phyloP scores from a whole-genome alignment of 2,797 vertebrate genomes.

The Serranus cabrilla region DNA sequence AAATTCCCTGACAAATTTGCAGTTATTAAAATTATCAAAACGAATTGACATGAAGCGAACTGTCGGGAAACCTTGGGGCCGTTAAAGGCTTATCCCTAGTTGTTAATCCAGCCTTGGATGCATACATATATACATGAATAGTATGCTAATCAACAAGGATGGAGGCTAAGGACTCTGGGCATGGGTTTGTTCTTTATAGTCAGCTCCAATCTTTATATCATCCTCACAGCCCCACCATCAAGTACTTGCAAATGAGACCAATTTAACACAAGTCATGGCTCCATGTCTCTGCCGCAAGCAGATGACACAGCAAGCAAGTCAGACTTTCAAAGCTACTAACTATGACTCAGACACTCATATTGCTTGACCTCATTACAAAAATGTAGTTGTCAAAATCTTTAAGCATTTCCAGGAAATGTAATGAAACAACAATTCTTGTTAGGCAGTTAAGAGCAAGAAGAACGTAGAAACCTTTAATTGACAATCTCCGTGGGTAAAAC shows the following conservation, averaged over 20 bases:
- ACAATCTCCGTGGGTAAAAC: constrained; percentile 2
- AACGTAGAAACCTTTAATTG: constrained; percentile 20
- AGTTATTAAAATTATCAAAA: background rate
- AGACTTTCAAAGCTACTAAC: background rate
- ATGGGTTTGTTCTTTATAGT: background rate
- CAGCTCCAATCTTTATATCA: background rate
- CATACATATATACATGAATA: constrained; percentile 3
- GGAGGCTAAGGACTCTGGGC: background rate
- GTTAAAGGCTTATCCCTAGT: background rate
- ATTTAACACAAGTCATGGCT: background rate
- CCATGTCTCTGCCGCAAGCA: background rate
- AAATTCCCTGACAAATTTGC: background rate
- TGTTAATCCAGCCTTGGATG: background rate
- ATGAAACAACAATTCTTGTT: background rate
- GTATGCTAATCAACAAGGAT: background rate
- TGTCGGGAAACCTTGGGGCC: background rate
- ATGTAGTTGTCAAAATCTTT: background rate
- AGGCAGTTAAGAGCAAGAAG: background rate
- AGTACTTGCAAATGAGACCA: background rate
- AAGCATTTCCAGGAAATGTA: constrained; percentile 4
- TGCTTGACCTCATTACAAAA: background rate
- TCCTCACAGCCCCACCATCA: background rate
- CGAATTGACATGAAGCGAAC: background rate
- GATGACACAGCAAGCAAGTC: background rate
- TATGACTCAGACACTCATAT: background rate